These are phyloP conservation scores for Grantiella picta DNA, from an alignment of 2,113 vertebrate genomes.

Conservation along the genomic window DNA sequence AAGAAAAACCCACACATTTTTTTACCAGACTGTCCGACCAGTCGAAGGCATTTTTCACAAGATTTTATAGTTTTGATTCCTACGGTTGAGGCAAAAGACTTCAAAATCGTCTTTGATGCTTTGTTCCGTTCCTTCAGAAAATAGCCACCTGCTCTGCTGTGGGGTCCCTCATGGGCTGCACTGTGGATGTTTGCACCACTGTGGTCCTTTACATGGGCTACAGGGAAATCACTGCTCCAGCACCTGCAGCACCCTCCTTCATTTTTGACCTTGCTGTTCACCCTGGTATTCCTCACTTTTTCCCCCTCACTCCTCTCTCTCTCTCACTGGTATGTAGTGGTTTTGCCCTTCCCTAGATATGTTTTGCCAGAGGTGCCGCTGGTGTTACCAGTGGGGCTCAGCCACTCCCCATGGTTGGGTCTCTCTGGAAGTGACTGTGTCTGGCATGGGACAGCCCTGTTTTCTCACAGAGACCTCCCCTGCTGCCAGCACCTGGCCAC, in stretches of 20 bases:
- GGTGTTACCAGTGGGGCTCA: accelerated
- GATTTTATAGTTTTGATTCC: neutral
- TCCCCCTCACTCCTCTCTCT: neutral
- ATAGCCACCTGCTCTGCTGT: neutral
- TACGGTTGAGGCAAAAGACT: neutral
- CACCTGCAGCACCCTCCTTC: neutral
- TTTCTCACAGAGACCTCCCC: neutral
- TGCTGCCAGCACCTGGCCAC: neutral
- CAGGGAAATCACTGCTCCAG: neutral
- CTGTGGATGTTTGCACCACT: neutral
- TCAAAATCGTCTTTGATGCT: neutral
- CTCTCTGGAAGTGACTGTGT: neutral
- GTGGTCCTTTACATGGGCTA: neutral
- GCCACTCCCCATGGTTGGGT: neutral
- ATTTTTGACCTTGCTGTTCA: neutral
- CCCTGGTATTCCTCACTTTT: neutral
- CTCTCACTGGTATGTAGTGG: accelerated
- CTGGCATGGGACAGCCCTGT: accelerated
- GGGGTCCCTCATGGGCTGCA: neutral
- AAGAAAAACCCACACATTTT: neutral
- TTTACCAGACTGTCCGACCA: neutral
- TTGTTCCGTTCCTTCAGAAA: neutral
- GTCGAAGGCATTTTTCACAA: neutral
- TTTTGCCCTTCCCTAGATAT: neutral
- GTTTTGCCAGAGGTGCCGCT: neutral